Conservation (phyloP, 2,797 vertebrate genomes). For the Diplodus puntazzo region DNA sequence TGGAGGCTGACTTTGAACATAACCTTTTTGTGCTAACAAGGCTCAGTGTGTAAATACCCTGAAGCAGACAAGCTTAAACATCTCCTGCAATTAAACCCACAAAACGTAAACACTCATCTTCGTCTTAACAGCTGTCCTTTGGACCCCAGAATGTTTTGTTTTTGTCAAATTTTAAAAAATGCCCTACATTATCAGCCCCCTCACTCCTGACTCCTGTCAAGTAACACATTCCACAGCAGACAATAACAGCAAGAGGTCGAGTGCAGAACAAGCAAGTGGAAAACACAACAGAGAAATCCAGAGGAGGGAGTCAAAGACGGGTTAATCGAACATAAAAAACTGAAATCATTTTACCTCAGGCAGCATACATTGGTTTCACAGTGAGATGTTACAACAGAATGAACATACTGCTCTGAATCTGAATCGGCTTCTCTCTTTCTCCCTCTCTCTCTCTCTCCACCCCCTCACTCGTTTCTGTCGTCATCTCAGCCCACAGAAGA, state of each 20-base stretch:
- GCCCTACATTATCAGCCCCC: slow-evolving; percentile 20
- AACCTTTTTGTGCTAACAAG: slow-evolving; percentile 21
- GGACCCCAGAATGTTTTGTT: slow-evolving; percentile 34
- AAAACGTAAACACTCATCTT: slow-evolving; percentile 49
- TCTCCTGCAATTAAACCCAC: slow-evolving; percentile 26
- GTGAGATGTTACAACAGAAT: slow-evolving; percentile 64
- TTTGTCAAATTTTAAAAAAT: slow-evolving; percentile 12
- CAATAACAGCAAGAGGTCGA: slow-evolving; percentile 29
- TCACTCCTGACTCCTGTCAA: slow-evolving; percentile 42
- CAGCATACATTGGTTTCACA: slow-evolving; percentile 62
- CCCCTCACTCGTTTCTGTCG: slow-evolving; percentile 75
- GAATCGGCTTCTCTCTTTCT: slow-evolving; percentile 6
- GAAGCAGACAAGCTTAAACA: slow-evolving; percentile 49
- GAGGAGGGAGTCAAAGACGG: not conserved
- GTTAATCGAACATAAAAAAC: slow-evolving; percentile 38
- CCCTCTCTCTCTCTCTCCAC: slow-evolving; percentile 47
- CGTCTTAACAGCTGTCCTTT: slow-evolving; percentile 70
- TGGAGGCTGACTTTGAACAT: slow-evolving; percentile 7
- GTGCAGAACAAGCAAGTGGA: not conserved
- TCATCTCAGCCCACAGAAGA: slow-evolving; percentile 82
- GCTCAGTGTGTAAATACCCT: slow-evolving; percentile 50
- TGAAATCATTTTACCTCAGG: slow-evolving; percentile 69
- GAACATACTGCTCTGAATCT: slow-evolving; percentile 55
- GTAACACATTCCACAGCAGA: slow-evolving; percentile 68
- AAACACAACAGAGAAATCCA: slow-evolving; percentile 11